A percentile compares a stretch with the other conserved stretches of the same genome.
Evolutionary conservation across 2,113 vertebrate genomes (phyloP).

Genomic region (Datnioides undecimradiatus): DNA sequence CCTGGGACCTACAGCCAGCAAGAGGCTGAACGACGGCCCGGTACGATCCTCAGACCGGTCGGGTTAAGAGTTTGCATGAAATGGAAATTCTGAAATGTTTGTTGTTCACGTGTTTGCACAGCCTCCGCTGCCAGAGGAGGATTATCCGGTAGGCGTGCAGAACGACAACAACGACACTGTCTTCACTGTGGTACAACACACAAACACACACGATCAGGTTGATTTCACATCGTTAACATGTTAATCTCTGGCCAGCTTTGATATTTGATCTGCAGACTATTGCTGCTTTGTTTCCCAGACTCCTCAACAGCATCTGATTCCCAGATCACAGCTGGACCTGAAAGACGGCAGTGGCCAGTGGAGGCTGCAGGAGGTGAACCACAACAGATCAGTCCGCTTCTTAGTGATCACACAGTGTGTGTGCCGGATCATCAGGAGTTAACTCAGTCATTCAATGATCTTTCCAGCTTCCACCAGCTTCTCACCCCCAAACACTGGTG

Average conservation of each 20-base stretch:
- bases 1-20: background rate
- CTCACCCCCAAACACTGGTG: conserved; percentile 50
- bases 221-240: too few relatives aligned
- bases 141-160: conserved; percentile 76
- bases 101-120: conserved; percentile 46
- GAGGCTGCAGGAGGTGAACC: conserved; percentile 49
- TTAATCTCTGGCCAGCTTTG: too few relatives aligned
- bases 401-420: background rate
- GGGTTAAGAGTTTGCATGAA: too few relatives aligned
- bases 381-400: background rate
- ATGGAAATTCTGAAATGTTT: background rate
- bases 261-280: too few relatives aligned
- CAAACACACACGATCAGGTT: conserved; percentile 12
- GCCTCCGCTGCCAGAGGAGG: conserved; percentile 92
- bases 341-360: background rate
- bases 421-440: background rate
- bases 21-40: conserved; percentile 26
- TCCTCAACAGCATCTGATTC: conserved; percentile 56
- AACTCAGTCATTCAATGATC: background rate
- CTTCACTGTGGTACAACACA: conserved; percentile 40
- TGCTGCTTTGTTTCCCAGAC: conserved; percentile 8
- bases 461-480: conserved; percentile 28
- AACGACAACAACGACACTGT: background rate
- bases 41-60: conserved; percentile 41
- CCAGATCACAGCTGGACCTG: conserved; percentile 60